Evolutionary conservation across 1,140 invertebrate species (phyloP), one percentile per base, ranked within the genome.

Genomic region (Pseudomyrmex pallidus): DNA sequence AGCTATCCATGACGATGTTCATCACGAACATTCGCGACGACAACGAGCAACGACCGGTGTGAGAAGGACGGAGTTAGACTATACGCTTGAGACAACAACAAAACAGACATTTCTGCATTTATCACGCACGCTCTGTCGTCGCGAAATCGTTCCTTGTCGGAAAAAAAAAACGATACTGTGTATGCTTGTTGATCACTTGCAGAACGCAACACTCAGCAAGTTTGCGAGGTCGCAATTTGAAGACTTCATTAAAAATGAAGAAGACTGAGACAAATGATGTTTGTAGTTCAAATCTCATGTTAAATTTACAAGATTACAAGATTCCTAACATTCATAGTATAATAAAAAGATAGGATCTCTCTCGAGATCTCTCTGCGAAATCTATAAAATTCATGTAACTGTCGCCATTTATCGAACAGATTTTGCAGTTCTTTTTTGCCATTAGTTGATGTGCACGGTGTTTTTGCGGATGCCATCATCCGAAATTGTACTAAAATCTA

Each of bases 1-100:
- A 94, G 5, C 91, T 92, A 56, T 90, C 92, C 2, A 91, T 93
- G 88, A 90, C 92, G 2, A 70, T 93, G 57, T 90, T 35, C 5
- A 35, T 35, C 35, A 35, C 91, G 66, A 90, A 91, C 0, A 89
- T 94, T 15, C 91, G 90, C 56, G 92, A 93, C 54, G 89, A 85
- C 5, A 88, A 89, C 13, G 91, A 91, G 10, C 90, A 91, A 17
- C 82, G 89, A 50, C 90, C 90, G 0, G 90, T 92, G 35, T 93
- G 88, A 92, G 35, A 35, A 7, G 35, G 5, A 35, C 35, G 35
- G 5, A 35, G 5, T 25, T 25, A 25, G 22, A 25, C 25, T 35
- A 7, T 1, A n/a, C n/a, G 5, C 35, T 35, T 35, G 5, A 35
- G 35, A 35, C 35, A 35, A 44, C 25, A 15, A 82, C 0, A 82